Evolutionary conservation across 2,888 invertebrate genomes (phyloP), one percentile per base, ranked within the genome.

Genomic region (Agonopterix subpropinquella): DNA sequence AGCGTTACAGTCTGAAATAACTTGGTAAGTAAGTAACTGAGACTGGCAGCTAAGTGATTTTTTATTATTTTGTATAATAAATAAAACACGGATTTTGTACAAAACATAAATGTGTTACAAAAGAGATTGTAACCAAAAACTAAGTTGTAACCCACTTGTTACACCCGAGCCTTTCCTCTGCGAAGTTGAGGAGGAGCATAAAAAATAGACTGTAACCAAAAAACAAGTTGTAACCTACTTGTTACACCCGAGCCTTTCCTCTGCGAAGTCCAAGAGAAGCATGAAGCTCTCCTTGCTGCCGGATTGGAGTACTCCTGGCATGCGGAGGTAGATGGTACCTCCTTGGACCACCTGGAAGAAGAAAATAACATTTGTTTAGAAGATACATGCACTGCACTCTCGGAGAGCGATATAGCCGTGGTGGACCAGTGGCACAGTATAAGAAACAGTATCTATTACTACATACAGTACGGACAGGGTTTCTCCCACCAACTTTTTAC

Each of bases 231-330:
- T 44, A 41, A 71, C 77, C 67, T 1, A 86, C 86, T 77, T 82
- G 66, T 68, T 95, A 78, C 96, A 96, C 55, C 93, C 92, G 48
- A 98, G 91, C 57, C 94, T 92, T 74, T 98, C 98, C 80, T 98
- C 98, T 48, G 98, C 98, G 74, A 97, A 98, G 90, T 98, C 98
- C 65, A 98, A 89, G 48, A 98, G 91, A 44, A 96, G 93, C 67
- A 98, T 93, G 88, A 98, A 97, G 61, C 96, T 96, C 85, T 98
- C 97, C 88, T 98, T 97, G 63, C 98, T 98, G 64, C 98, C 97
- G 4, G 96, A 95, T 58, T 96, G 92, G 58, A 97, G 92, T 54
- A 94, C 93, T 54, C 93, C 92, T 45, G 98, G 97, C 68, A 98
- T 91, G 60, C 97, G 95, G 66, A 98, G 94, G 84, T 96, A 98